phyloP scores from a whole-genome alignment of 1,140 invertebrate species.

The Bicyclus anynana region DNA sequence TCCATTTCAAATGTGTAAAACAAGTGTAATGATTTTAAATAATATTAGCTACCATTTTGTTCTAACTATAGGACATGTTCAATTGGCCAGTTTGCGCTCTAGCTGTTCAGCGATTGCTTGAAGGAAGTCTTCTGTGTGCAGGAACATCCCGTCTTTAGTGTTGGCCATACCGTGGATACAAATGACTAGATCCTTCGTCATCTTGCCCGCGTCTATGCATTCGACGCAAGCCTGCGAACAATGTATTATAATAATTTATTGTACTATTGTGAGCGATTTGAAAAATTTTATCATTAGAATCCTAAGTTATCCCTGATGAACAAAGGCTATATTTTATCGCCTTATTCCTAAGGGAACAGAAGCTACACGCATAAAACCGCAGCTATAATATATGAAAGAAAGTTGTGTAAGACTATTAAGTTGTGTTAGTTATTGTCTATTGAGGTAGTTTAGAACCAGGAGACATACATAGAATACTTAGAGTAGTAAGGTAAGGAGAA shows the following conservation, averaged over 20 bases:
- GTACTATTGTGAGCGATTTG: background rate
- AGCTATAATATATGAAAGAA: too few species aligned
- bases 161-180: slow-evolving; percentile 90
- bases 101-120: slow-evolving; percentile 89
- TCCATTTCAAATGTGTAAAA: too few species aligned
- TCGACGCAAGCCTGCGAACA: slow-evolving; percentile 85
- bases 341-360: too few species aligned
- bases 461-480: too few species aligned
- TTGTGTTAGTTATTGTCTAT: too few species aligned
- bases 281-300: too few species aligned
- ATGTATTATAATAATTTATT: background rate
- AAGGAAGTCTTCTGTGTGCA: slow-evolving; percentile 92
- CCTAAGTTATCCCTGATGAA: too few species aligned
- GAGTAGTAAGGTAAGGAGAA: too few species aligned
- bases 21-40: background rate
- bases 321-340: too few species aligned
- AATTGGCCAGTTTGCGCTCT: slow-evolving; percentile 73
- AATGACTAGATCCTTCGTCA: slow-evolving; percentile 94
- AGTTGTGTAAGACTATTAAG: too few species aligned
- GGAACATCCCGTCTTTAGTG: slow-evolving; percentile 87
- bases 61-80: slow-evolving; percentile 7
- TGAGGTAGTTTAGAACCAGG: too few species aligned
- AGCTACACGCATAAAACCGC: too few species aligned
- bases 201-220: slow-evolving; percentile 90
- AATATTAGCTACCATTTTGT: background rate